Conservation (phyloP, 2,113 vertebrate genomes). For the Dicrurus megarhynchus region DNA sequence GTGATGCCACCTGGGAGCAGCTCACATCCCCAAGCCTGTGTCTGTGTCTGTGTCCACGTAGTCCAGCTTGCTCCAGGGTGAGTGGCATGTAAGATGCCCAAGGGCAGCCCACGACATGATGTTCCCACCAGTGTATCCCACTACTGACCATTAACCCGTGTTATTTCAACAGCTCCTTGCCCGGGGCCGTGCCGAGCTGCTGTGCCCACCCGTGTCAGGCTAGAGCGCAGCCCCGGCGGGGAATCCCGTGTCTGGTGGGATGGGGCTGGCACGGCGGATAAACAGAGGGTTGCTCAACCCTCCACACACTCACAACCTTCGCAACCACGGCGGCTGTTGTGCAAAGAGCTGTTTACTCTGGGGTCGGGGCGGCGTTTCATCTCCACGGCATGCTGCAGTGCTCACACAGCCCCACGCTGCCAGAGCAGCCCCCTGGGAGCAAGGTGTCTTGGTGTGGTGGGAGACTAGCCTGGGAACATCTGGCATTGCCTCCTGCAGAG, state of each 20-base stretch:
- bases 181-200: accelerated
- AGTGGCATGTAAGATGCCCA: accelerated
- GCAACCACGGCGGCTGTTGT: neutral
- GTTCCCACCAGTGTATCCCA: neutral
- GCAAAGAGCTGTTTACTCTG: conserved; percentile 48
- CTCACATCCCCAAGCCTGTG: neutral
- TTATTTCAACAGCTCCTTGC: neutral
- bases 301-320: neutral
- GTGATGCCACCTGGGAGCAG: neutral
- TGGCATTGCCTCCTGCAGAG: accelerated
- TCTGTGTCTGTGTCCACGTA: accelerated
- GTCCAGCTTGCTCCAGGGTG: no score
- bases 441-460: neutral
- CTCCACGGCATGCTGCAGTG: accelerated
- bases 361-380: neutral
- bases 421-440: neutral
- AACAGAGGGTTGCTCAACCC: conserved; percentile 42
- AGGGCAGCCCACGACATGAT: accelerated
- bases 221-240: accelerated
- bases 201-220: neutral
- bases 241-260: neutral
- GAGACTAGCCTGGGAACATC: neutral
- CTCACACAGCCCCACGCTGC: neutral
- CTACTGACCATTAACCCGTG: accelerated
- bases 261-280: accelerated